Evolutionary conservation across 2,888 invertebrate species (phyloP).

Genomic region (Euphydryas editha): DNA sequence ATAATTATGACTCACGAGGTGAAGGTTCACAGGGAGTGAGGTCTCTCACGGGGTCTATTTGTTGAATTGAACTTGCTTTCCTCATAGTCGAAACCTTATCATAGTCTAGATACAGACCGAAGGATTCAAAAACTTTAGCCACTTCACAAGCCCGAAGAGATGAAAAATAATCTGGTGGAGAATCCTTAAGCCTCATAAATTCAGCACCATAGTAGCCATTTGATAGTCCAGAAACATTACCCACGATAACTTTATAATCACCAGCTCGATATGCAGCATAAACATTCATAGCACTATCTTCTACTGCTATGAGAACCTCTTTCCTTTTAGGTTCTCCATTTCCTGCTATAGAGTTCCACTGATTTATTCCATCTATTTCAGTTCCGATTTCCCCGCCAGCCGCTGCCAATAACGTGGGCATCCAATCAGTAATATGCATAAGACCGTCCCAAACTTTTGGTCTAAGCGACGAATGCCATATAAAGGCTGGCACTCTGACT

Average conservation of each 20-base stretch:
- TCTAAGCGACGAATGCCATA: constrained; percentile 85
- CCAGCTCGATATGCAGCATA: constrained; percentile 84
- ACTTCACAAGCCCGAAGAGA: constrained; percentile 60
- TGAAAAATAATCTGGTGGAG: constrained; percentile 65
- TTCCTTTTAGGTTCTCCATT: constrained; percentile 73
- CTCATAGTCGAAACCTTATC: constrained; percentile 59
- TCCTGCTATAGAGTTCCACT: constrained; percentile 86
- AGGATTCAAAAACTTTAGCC: constrained; percentile 59
- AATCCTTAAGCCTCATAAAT: constrained; percentile 57
- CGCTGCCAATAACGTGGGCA: constrained; percentile 87
- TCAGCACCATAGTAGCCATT: constrained; percentile 70
- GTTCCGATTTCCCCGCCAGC: constrained; percentile 61
- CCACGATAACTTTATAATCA: constrained; percentile 85
- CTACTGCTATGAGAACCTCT: constrained; percentile 83
- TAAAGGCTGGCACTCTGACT: constrained; percentile 88
- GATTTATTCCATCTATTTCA: constrained; percentile 86
- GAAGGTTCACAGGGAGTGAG: constrained; percentile 65
- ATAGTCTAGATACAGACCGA: constrained; percentile 59
- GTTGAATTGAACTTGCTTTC: constrained; percentile 58
- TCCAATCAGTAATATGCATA: constrained; percentile 92
- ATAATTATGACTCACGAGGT: constrained; percentile 58
- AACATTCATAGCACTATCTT: constrained; percentile 76
- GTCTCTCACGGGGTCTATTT: constrained; percentile 63
- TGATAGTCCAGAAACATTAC: constrained; percentile 72
- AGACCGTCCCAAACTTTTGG: constrained; percentile 85